These are phyloP conservation scores for Dicroscelio sp. DNA, from an alignment of 2,888 invertebrate species.

Conservation along the genomic window DNA sequence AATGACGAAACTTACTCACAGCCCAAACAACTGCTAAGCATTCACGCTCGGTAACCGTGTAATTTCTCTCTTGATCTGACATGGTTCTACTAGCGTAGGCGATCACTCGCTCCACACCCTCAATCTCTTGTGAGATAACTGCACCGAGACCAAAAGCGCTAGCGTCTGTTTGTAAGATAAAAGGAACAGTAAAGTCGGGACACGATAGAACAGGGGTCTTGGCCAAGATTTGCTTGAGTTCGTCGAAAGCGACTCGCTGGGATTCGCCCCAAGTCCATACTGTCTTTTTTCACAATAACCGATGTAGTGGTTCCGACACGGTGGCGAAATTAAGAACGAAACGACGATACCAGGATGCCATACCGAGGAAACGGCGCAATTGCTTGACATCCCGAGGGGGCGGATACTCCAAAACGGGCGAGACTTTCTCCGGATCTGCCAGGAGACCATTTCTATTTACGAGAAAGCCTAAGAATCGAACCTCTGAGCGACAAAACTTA, in stretches of 20 bases:
- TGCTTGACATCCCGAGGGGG: not conserved
- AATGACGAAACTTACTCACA: slow-evolving; percentile 42
- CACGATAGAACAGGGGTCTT: not conserved
- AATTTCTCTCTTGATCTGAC: not conserved
- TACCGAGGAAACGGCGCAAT: slow-evolving; percentile 83
- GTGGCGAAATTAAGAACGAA: not conserved
- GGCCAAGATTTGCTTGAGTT: not conserved
- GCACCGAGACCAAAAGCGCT: not conserved
- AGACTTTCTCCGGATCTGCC: not conserved
- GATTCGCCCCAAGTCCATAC: not conserved
- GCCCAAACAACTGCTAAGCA: slow-evolving; percentile 49
- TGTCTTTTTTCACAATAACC: not conserved
- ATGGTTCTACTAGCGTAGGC: slow-evolving; percentile 13
- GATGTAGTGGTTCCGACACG: not conserved
- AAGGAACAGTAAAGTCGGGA: not conserved
- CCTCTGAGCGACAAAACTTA: not conserved
- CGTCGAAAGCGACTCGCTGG: not conserved
- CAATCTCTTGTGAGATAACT: not conserved
- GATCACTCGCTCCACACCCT: not conserved
- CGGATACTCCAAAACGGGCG: not conserved
- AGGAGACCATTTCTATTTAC: not conserved
- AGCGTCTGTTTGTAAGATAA: not conserved
- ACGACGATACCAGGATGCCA: slow-evolving; percentile 39
- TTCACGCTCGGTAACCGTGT: slow-evolving; percentile 61
- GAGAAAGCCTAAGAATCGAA: not conserved